Base-by-base conservation (phyloP, 2,888 invertebrate species). In the Cosmorhoe ocellata region DNA sequence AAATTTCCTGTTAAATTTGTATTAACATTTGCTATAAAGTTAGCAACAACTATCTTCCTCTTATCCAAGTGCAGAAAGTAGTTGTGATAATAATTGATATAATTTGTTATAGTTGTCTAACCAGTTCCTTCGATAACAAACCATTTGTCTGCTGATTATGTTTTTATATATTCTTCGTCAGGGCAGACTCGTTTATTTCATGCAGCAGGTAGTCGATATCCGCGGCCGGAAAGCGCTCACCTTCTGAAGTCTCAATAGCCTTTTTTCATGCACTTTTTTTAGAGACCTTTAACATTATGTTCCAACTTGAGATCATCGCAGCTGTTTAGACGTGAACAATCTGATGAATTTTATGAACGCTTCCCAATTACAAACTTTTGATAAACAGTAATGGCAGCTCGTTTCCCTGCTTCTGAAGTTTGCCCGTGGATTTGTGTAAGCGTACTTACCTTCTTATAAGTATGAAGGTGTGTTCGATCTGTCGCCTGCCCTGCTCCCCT, bases 171-270 rank as follows among this genome's bases (percentile, higher is more conserved):
- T 58, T 55, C 51, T 53, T 63, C 58, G 61, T 24, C 1, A 60
- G 64, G 62, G 64, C 69, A 67, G 69, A 68, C 66, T 68, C 67
- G 69, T 69, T 76, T 71, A 71, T 69, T 68, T 67, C 69, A 69
- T 71, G 69, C 61, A 76, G 81, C 86, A 88, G 88, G 88, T 87
- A 86, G 84, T 75, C 72, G 74, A 72, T 66, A 73, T 61, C 68
- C 71, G 72, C 72, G 72, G 69, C 79, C 85, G 83, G 81, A 84
- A 79, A 81, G 72, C 69, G 71, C 68, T 79, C 72, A 74, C 76
- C 71, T 70, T 64, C 59, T 66, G 65, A 70, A 70, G 68, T 69
- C 74, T 70, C 71, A 71, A 76, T 71, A 66, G 63, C 62, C 65
- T 80, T 82, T 79, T 81, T 76, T 67, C 52, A 26, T 60, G 45